Evolutionary conservation across 2,113 vertebrate species (phyloP).

Genomic region (Ivindomyrus marchei): DNA sequence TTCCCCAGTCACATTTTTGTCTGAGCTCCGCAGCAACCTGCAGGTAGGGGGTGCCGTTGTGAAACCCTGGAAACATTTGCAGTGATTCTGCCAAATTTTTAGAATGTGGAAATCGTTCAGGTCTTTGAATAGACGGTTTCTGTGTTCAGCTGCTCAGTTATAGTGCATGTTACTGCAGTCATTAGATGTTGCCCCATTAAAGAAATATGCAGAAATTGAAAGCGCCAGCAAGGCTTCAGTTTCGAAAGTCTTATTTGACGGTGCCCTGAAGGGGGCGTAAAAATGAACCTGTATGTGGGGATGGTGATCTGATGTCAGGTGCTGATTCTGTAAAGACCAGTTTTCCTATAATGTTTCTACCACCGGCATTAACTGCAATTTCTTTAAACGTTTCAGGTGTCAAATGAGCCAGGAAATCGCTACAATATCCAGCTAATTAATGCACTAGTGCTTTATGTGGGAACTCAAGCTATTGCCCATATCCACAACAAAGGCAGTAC

Average conservation of each 20-base stretch:
- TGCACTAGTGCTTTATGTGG: conserved; percentile 93
- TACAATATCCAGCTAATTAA: conserved; percentile 99
- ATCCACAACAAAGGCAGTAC: conserved; percentile 99
- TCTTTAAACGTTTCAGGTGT: conserved; percentile 65
- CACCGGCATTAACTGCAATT: not conserved
- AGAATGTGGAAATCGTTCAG: not conserved
- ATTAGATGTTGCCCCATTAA: not conserved
- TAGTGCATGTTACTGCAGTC: too few species aligned
- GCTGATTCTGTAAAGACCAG: not conserved
- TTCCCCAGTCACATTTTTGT: conserved; percentile 93
- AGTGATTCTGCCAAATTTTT: not conserved
- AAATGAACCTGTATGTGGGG: not conserved
- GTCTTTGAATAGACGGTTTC: not conserved
- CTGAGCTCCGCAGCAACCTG: conserved; percentile 93
- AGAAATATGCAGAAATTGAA: not conserved
- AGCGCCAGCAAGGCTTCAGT: not conserved
- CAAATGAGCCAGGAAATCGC: conserved; percentile 94
- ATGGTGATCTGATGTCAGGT: not conserved
- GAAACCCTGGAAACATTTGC: conserved; percentile 28
- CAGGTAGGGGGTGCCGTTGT: conserved; percentile 64
- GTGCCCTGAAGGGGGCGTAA: not conserved
- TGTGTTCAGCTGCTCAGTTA: not conserved
- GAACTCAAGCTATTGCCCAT: conserved; percentile 96
- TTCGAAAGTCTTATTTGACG: not conserved
- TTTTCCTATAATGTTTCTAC: not conserved